Base-by-base conservation (phyloP, 2,888 invertebrate genomes). In the Dinocampus coccinellae region DNA sequence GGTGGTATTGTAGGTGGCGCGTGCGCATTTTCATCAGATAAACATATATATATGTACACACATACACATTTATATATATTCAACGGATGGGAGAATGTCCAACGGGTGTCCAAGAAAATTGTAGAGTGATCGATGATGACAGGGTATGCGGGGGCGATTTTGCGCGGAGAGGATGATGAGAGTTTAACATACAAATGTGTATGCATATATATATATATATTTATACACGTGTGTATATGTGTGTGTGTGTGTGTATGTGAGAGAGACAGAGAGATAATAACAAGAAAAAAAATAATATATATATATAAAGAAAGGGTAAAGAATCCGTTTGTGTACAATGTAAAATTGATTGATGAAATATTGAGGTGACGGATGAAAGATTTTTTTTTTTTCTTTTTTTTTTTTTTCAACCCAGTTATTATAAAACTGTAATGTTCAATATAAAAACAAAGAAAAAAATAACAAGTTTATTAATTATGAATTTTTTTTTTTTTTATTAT, bases 31-130 rank as follows among this genome's bases (percentile, higher is more conserved):
- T 47, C 16, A n/a, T 67, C 33, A 39, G 34, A 52, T 33, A 29
- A 26, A 58, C 42, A 63, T 70, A 73, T 11, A 72, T 71, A 47
- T 29, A 29, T 33, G 47, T 33, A 63, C 72, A 73, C 13, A 58
- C 33, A 63, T 69, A 73, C 13, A 76, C 80, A 11, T 26, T 52
- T 52, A n/a, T 47, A 47, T 47, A 47, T 16, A 47, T n/a, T n/a
- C 47, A 47, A 16, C 16, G 16, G 53, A 62, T 57, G 53, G 70
- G 57, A 70, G 20, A 61, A 70, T 33, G 52, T 67, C 66, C 61
- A 71, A 71, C 71, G 71, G 71, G 71, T 71, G 71, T 67, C 29
- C 66, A n/a, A 53, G 66, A 61, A 53, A 71, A 55, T 61, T 61
- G 20, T 47, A 3, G 29, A 39, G 62, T 71, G 66, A 71, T 71